Evolutionary conservation across 2,113 vertebrate species (phyloP), one percentile per base, ranked within the genome.

Genomic region (Calidris pugnax): DNA sequence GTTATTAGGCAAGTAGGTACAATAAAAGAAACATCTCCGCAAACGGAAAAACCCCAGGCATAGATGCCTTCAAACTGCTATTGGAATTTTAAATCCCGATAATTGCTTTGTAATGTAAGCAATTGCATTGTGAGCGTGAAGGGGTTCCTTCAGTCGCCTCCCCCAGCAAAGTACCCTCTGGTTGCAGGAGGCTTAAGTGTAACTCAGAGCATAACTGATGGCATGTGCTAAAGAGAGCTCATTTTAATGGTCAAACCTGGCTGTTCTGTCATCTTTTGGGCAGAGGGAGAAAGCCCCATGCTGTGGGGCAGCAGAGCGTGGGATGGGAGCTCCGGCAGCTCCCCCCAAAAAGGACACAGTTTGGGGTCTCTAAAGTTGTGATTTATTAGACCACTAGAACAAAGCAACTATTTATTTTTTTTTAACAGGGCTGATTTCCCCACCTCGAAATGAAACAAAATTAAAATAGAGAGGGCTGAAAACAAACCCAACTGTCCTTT

Each of bases 81-180:
- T 17, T 86, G 87, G 88, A 95, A 92, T 94, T 92, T 97, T 78
- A 95, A 93, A 79, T 56, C 37, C 32, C 43, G 59, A 73, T 97
- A 97, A 97, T 93, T 93, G 87, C 80, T 87, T 89, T 79, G 41
- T 91, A 91, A 87, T 67, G 87, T 96, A 95, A 96, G 85, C 85
- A 94, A 63, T 43, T 95, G 95, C 90, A 68, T 87, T n/a, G 47
- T 1, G 43, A 96, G 68, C 24, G 4, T 73, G 96, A 95, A 45
- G 30, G 18, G 51, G 51, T 53, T 14, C 71, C 84, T 76, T 66
- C 63, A 11, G 21, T 30, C 32, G 1, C n/a, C 55, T 81, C 77
- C 67, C 79, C 33, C 60, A 47, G 67, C 67, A 28, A 81, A 94
- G 62, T 7, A 56, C 57, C 19, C 41, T 59, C 66, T 45, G 90